These are phyloP conservation scores for Pandion haliaetus DNA, from an alignment of 2,113 vertebrate genomes.

Conservation along the genomic window DNA sequence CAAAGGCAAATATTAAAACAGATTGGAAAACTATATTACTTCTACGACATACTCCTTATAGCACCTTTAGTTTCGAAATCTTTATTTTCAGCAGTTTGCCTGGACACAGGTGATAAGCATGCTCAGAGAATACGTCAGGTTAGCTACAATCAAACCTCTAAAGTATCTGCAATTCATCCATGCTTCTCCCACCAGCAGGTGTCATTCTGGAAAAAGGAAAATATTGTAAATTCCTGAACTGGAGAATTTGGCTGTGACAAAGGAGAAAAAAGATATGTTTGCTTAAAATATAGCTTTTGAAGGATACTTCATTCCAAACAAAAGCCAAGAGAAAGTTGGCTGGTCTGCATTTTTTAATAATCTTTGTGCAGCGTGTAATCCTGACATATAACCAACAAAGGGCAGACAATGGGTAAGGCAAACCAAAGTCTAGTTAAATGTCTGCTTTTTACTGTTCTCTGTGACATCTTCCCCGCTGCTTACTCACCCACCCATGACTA, in stretches of 20 bases:
- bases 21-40: not conserved
- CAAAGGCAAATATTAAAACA: not conserved
- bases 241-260: conserved; percentile 53
- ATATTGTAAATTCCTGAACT: conserved; percentile 65
- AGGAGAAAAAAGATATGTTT: not conserved
- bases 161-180: conserved; percentile 63
- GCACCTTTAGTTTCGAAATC: not conserved
- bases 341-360: not conserved
- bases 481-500: not conserved
- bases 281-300: not conserved
- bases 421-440: not conserved
- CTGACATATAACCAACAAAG: not conserved
- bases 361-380: not conserved
- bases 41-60: not conserved
- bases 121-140: not conserved
- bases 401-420: not conserved
- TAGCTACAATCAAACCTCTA: conserved; percentile 22
- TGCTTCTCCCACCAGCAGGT: conserved; percentile 78
- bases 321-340: not conserved
- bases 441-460: not conserved
- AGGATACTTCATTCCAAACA: not conserved
- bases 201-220: conserved; percentile 81
- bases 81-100: not conserved
- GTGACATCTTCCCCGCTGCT: not conserved
- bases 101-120: not conserved